Base-by-base conservation (phyloP, 1,140 invertebrate genomes). In the Rhagoletis pomonella region DNA sequence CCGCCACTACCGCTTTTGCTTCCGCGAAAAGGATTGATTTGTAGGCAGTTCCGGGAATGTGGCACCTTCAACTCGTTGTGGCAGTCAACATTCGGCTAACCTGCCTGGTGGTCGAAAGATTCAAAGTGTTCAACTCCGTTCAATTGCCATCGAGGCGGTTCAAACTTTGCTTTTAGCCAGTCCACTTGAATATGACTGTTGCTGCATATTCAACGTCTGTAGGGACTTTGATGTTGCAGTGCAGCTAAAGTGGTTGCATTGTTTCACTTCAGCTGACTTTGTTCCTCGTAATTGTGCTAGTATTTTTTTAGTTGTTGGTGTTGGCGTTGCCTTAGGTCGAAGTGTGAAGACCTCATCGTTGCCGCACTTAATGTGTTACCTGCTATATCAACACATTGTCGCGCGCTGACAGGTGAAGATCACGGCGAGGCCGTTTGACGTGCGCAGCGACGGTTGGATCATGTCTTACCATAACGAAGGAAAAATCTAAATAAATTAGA, bases 361-460 rank as follows among this genome's bases (percentile, higher is more conserved):
- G 67, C 14, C 42, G 39, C 44, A 50, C 17, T 50, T 29, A 50
- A 19, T 81, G 73, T 81, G 5, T 55, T 81, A 19, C 73, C 47
- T 81, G n/a, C 3, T 9, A 55, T 14, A 81, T 81, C 73, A 81
- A 81, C 47, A 81, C 73, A 10, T 81, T 3, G 47, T 50, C 47
- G 73, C 19, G 2, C 50, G 50, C 73, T 81, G 73, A 81, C 73
- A 81, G 73, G 73, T 81, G 73, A 81, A 81, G 50, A 81, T 81
- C 73, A 55, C 17, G 73, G n/a, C 2, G 47, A 19, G 47, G 47
- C 44, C 42, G 17, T 73, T 73, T 42, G 14, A 44, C 42, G 10
- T 47, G 4, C 69, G 69, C 4, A 62, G 12, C 4, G n/a, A 29
- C 44, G 14, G 14, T 55, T 12, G 47, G 47, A 58, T 55, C 39